A percentile compares a stretch with the other conserved stretches of the same genome.
Evolutionary conservation across 2,113 vertebrate species (phyloP).

Genomic region (Mus spicilegus): DNA sequence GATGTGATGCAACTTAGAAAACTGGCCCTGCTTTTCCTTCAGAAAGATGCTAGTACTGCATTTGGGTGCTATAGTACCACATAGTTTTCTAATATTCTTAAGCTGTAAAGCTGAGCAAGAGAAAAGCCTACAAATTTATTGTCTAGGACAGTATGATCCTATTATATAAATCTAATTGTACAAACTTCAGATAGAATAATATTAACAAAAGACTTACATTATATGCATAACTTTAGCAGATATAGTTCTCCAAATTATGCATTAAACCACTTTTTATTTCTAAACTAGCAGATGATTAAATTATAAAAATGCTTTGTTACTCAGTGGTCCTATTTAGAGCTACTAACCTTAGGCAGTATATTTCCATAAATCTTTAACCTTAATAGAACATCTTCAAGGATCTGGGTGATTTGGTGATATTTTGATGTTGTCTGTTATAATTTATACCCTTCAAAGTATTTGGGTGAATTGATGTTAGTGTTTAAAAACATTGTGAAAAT

Average conservation of each 20-base stretch:
- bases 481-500: conserved; percentile 45
- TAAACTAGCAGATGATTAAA: conserved; percentile 19
- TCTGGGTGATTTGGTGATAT: conserved; percentile 51
- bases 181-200: conserved; percentile 62
- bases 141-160: not conserved
- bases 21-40: not conserved
- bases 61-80: not conserved
- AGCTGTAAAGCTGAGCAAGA: not conserved
- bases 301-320: conserved; percentile 32
- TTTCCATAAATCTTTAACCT: not conserved
- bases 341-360: not conserved
- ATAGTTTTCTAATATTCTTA: not conserved
- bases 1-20: not conserved
- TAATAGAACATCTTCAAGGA: not conserved
- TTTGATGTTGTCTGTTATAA: conserved; percentile 39
- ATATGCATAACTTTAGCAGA: conserved; percentile 21
- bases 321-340: conserved; percentile 5
- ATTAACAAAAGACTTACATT: conserved; percentile 61
- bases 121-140: conserved; percentile 19
- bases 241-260: not conserved
- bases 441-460: conserved; percentile 30
- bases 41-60: not conserved
- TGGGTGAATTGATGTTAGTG: conserved; percentile 4
- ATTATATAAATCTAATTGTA: conserved; percentile 36
- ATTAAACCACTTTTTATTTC: conserved; percentile 33